Percentiles rank a stretch among this genome's conserved stretches.
Conservation (phyloP, 2,888 invertebrate genomes). For the Euzophera pinguis region DNA sequence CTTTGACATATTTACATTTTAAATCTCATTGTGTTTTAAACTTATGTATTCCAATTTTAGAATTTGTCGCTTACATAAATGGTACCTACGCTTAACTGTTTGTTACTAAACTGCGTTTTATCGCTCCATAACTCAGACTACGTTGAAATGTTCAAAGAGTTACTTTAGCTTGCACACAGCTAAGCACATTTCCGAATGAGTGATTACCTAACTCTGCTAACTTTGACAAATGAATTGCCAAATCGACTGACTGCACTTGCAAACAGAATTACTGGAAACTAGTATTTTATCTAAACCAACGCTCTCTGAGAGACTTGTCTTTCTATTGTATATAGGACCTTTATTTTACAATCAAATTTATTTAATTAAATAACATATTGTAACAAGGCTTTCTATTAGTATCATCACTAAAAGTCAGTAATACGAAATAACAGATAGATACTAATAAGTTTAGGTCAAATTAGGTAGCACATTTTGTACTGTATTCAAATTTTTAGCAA, state of each 20-base stretch:
- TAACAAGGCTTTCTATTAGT: too few relatives aligned
- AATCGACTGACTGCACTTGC: slow-evolving; percentile 21
- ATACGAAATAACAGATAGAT: too few relatives aligned
- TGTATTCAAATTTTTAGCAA: too few relatives aligned
- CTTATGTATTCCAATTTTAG: too few relatives aligned
- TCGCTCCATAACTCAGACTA: background rate
- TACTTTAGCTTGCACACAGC: slow-evolving; percentile 13
- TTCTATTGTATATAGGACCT: background rate
- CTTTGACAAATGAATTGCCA: slow-evolving; percentile 22
- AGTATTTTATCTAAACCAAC: slow-evolving; percentile 7
- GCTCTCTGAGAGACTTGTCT: background rate
- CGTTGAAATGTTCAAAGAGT: slow-evolving; percentile 10
- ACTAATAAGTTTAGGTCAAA: too few relatives aligned
- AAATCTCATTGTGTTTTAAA: too few relatives aligned
- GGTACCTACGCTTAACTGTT: background rate
- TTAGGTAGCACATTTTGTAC: too few relatives aligned
- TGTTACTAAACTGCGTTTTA: background rate
- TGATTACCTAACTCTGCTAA: slow-evolving; percentile 17
- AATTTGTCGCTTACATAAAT: background rate
- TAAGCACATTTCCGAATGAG: slow-evolving; percentile 20
- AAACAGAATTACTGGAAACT: slow-evolving; percentile 16
- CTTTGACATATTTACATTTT: too few relatives aligned
- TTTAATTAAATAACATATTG: background rate
- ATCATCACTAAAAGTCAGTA: too few relatives aligned
- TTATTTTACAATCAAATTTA: background rate